These are phyloP conservation scores for Varecia variegata DNA, from an alignment of 2,797 vertebrate species.

Conservation along the genomic window DNA sequence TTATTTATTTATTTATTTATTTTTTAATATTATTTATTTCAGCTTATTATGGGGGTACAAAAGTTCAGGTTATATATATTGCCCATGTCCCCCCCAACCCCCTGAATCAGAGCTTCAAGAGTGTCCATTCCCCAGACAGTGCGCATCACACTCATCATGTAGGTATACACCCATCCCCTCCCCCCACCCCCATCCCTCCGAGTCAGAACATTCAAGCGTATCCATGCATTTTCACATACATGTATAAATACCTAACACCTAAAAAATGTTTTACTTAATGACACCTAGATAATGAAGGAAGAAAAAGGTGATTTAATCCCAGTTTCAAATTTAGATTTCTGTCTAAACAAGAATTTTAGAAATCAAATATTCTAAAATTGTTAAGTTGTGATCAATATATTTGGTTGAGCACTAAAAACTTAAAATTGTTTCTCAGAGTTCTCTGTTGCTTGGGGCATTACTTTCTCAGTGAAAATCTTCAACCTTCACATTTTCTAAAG, in stretches of 20 bases:
- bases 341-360: constrained; percentile 25
- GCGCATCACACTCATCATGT: too few species aligned
- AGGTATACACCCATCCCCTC: too few species aligned
- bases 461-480: constrained; percentile 1
- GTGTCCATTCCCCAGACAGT: too few species aligned
- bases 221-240: background rate
- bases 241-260: background rate
- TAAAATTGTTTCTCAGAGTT: constrained; percentile 1
- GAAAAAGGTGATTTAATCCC: background rate
- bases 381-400: background rate
- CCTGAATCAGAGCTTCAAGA: too few species aligned
- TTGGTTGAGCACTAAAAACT: constrained; percentile 37
- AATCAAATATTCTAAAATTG: background rate
- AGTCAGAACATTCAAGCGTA: too few species aligned
- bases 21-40: too few species aligned
- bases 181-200: too few species aligned
- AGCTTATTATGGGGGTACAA: too few species aligned
- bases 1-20: too few species aligned
- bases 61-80: too few species aligned
- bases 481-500: constrained; percentile 29
- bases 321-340: constrained; percentile 30
- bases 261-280: constrained; percentile 21
- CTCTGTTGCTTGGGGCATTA: background rate
- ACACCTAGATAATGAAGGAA: background rate
- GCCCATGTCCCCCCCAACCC: too few species aligned